phyloP scores from a whole-genome alignment of 2,888 invertebrate species.

The Tortrix viridana region DNA sequence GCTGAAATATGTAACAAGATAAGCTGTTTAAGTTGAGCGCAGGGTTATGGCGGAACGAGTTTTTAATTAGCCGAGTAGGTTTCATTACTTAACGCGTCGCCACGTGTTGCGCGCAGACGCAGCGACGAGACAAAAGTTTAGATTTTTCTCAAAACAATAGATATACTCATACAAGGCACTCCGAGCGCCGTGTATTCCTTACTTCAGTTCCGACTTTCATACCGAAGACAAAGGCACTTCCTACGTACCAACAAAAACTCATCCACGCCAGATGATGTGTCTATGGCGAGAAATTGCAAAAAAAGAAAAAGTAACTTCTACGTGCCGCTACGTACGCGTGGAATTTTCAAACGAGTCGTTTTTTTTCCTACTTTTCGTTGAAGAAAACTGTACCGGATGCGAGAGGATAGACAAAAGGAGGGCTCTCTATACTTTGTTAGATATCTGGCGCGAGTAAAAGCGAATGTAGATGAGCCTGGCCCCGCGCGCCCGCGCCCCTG shows the following conservation, averaged over 20 bases:
- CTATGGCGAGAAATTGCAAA: slow-evolving; percentile 82
- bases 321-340: slow-evolving; percentile 60
- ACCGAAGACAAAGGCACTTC: slow-evolving; percentile 79
- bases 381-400: slow-evolving; percentile 78
- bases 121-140: slow-evolving; percentile 66
- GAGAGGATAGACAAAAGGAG: slow-evolving; percentile 76
- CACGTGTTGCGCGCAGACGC: slow-evolving; percentile 72
- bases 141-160: slow-evolving; percentile 78
- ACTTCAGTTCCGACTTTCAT: slow-evolving; percentile 81
- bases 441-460: slow-evolving; percentile 70
- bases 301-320: slow-evolving; percentile 66
- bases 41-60: slow-evolving; percentile 59
- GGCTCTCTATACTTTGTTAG: slow-evolving; percentile 72
- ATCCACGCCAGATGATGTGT: slow-evolving; percentile 82
- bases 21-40: slow-evolving; percentile 62
- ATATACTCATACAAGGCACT: slow-evolving; percentile 62
- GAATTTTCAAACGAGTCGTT: slow-evolving; percentile 75
- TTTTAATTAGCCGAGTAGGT: slow-evolving; percentile 68
- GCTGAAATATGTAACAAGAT: slow-evolving; percentile 55
- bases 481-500: slow-evolving; percentile 54
- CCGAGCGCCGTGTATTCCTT: slow-evolving; percentile 72
- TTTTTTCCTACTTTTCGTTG: slow-evolving; percentile 68
- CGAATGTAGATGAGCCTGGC: slow-evolving; percentile 77
- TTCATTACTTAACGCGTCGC: slow-evolving; percentile 72
- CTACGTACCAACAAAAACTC: slow-evolving; percentile 81